These are phyloP conservation scores for Cyanoderma ruficeps DNA, from an alignment of 2,113 vertebrate genomes.

Conservation along the genomic window DNA sequence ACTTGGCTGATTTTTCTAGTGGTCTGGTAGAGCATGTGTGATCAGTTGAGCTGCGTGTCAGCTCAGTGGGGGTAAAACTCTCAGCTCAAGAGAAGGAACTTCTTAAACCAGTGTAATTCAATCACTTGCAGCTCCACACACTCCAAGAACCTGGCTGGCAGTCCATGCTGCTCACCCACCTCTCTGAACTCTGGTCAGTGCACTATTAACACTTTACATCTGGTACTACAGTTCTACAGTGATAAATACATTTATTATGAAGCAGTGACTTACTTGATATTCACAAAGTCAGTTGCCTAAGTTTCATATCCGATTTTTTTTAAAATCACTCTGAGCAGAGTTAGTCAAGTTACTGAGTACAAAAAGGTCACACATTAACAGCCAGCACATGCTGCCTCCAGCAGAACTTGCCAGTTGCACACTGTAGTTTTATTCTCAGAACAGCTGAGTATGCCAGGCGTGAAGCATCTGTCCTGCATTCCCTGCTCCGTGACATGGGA, in stretches of 20 bases:
- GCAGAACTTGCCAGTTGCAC: constrained; percentile 13
- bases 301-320: neutral
- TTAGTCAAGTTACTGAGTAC: constrained; percentile 8
- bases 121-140: neutral
- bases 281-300: neutral
- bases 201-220: neutral
- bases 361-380: constrained; percentile 49
- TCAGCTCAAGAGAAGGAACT: neutral
- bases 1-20: neutral
- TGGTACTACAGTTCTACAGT: neutral
- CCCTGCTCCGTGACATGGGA: constrained; percentile 5
- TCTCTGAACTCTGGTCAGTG: neutral
- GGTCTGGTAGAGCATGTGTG: fast-evolving
- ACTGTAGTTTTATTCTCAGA: constrained; percentile 62
- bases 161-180: neutral
- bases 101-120: constrained; percentile 23
- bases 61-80: neutral
- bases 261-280: neutral
- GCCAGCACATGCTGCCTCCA: constrained; percentile 24
- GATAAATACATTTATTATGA: neutral
- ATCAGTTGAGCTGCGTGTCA: neutral
- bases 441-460: constrained; percentile 68
- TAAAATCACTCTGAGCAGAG: neutral
- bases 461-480: constrained; percentile 68
- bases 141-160: neutral